Evolutionary conservation across 2,113 vertebrate species (phyloP).

Genomic region (Sinocyclocheilus anophthalmus): DNA sequence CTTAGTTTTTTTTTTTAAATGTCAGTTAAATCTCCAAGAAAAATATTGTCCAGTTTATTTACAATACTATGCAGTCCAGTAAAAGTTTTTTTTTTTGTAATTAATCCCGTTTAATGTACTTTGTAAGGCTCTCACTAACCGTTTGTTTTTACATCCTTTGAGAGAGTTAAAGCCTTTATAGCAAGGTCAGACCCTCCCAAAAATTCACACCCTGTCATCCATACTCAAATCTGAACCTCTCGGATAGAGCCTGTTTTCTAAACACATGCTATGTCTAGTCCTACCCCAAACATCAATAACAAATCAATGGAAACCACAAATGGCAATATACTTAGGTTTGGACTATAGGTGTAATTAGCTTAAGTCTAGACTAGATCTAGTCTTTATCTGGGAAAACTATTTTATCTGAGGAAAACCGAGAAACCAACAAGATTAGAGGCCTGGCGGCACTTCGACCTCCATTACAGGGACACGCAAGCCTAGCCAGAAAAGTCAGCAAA

Average conservation of each 20-base stretch:
- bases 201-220: background rate
- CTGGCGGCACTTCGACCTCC: background rate
- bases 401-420: background rate
- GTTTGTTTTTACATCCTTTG: background rate
- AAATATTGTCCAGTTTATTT: no score
- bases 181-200: background rate
- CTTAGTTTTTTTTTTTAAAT: no score
- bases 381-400: background rate
- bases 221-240: background rate
- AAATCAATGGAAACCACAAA: background rate
- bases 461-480: slow-evolving; percentile 28
- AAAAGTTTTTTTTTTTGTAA: background rate
- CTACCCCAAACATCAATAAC: background rate
- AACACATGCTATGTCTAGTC: background rate
- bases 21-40: background rate
- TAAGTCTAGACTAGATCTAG: background rate
- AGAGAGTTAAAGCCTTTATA: background rate
- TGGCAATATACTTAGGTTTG: background rate
- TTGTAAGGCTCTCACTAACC: background rate
- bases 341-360: background rate
- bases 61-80: background rate
- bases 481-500: slow-evolving; percentile 40
- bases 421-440: background rate
- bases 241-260: background rate
- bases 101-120: background rate